phyloP scores from a whole-genome alignment of 2,113 vertebrate genomes.

The Apeltes quadracus region DNA sequence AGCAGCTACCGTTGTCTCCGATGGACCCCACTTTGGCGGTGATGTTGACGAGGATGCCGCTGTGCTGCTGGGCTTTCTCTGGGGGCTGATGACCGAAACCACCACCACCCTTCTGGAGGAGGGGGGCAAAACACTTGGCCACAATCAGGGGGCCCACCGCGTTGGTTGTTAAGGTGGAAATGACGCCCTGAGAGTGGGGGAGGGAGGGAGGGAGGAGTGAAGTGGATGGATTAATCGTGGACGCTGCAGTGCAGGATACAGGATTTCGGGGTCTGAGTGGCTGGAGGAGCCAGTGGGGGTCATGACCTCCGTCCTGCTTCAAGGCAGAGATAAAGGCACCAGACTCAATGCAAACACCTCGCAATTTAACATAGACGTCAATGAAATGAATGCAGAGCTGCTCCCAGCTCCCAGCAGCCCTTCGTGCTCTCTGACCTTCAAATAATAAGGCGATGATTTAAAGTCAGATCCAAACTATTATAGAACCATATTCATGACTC shows the following conservation, averaged over 20 bases:
- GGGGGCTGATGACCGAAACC: conserved; percentile 67
- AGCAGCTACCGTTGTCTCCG: conserved; percentile 72
- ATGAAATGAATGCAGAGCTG: too few relatives aligned
- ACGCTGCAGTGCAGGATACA: neutral
- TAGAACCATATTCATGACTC: too few relatives aligned
- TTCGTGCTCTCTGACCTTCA: too few relatives aligned
- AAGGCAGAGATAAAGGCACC: neutral
- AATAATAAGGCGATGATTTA: too few relatives aligned
- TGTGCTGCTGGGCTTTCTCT: conserved; percentile 72
- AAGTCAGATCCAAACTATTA: too few relatives aligned
- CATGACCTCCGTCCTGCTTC: neutral
- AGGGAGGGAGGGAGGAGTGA: neutral
- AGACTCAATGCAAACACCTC: neutral
- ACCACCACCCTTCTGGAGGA: conserved; percentile 75
- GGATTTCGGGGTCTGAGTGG: neutral
- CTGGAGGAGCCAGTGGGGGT: neutral
- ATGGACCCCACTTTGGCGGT: conserved; percentile 78
- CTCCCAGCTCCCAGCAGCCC: too few relatives aligned
- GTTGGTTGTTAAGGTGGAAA: conserved; percentile 71
- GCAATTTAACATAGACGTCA: neutral
- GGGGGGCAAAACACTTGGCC: conserved; percentile 76
- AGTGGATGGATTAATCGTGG: neutral
- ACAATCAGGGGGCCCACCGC: conserved; percentile 73
- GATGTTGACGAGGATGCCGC: conserved; percentile 70
- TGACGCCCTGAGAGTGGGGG: conserved; percentile 52